Evolutionary conservation across 64 coral and sea anemone species (phyloP), one percentile per base, ranked within the genome.

Genomic region (Astreopora myriophthalma): DNA sequence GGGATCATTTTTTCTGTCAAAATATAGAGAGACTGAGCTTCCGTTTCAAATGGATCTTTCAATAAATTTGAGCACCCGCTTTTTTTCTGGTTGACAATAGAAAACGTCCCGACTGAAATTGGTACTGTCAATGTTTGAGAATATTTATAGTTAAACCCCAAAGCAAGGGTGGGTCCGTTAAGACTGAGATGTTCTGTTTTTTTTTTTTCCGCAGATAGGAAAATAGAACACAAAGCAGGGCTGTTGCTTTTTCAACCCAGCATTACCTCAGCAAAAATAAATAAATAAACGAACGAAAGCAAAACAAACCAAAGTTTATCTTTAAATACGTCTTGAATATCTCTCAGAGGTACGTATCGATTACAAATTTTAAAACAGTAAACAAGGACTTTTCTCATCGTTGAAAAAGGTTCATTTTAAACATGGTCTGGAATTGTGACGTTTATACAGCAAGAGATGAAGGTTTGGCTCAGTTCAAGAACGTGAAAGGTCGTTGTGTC

Each of bases 281-380:
- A 37, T 38, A 64, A 83, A 65, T 14, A 37, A 63, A 83, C 13
- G 26, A 83, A 37, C 26, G 3, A 83, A 66, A 64, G 55, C 52
- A 39, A 83, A 62, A 83, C 19, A 64, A 64, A 9, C 37, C 9
- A 8, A 11, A 22, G 34, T 83, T 83, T 83, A 64, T 83, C 34
- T 60, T 62, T 12, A 83, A 62, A 63, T n/a, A 35, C 79, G 61
- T 83, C 79, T 83, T 83, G 79, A 83, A 83, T 64, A 83, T 64
- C 16, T 83, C 52, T 22, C 28, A 63, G 65, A 57, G 57, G 10
- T 20, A 83, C 33, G 57, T 39, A 83, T 65, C 44, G 19, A 34
- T 83, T 83, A 64, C 79, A 13, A 33, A 14, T 80, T 33, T 34
- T 13, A 12, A 26, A 57, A 80, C 28, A 17, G 48, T 60, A 32